A percentile compares a stretch with the other conserved stretches of the same genome.
These are phyloP conservation scores for Cremastinae sp. DNA, from an alignment of 2,888 invertebrate genomes.

Conservation along the genomic window DNA sequence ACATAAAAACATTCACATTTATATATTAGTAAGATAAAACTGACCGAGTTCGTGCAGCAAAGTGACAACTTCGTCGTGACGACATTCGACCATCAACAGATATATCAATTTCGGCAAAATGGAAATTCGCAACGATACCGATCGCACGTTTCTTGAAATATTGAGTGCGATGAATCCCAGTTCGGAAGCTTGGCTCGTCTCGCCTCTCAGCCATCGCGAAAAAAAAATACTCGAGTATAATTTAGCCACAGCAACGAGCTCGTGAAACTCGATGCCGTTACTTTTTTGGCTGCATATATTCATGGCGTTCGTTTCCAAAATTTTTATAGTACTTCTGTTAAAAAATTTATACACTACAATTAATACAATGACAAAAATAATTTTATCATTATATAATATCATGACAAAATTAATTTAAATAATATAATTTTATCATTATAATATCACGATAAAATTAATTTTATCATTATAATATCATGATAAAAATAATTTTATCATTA, in stretches of 20 bases:
- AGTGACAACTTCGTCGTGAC: slow-evolving; percentile 78
- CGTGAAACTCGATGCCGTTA: slow-evolving; percentile 78
- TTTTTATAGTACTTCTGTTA: slow-evolving; percentile 68
- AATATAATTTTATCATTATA: not conserved
- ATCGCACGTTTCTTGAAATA: slow-evolving; percentile 77
- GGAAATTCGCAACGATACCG: slow-evolving; percentile 71
- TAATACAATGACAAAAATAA: not conserved
- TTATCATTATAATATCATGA: not conserved
- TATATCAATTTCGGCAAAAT: slow-evolving; percentile 79
- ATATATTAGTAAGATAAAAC: too few species aligned
- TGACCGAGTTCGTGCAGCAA: slow-evolving; percentile 79
- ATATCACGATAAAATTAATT: not conserved
- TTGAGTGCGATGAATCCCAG: slow-evolving; percentile 79
- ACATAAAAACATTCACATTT: too few species aligned
- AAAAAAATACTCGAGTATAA: slow-evolving; percentile 81
- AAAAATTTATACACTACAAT: not conserved
- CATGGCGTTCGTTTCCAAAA: slow-evolving; percentile 80
- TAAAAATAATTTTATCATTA: not conserved
- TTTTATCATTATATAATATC: not conserved
- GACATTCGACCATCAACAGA: slow-evolving; percentile 75
- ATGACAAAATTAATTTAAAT: not conserved
- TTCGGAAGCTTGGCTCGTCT: slow-evolving; percentile 75
- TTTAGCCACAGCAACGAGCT: slow-evolving; percentile 79
- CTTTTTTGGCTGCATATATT: slow-evolving; percentile 78
- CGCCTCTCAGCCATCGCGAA: slow-evolving; percentile 78